phyloP scores from a whole-genome alignment of 1,140 invertebrate genomes.

The Ostrea edulis region DNA sequence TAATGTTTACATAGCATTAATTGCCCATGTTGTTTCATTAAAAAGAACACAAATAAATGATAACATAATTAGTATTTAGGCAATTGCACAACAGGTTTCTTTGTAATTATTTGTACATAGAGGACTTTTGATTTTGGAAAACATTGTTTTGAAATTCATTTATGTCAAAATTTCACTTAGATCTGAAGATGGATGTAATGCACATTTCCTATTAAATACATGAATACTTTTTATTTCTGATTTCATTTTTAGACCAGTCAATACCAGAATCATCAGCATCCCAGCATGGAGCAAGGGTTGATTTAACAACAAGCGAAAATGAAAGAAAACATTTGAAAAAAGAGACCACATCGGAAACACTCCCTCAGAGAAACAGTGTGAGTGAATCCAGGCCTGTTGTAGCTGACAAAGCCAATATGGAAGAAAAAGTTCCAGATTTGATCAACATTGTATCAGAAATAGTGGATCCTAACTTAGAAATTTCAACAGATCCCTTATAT shows the following conservation, averaged over 20 bases:
- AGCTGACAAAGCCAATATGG: background rate
- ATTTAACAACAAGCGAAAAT: background rate
- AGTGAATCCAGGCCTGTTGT: background rate
- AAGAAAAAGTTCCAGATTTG: background rate
- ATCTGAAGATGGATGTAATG: no score
- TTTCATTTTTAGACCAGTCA: background rate
- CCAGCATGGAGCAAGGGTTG: background rate
- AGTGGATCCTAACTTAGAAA: constrained; percentile 1
- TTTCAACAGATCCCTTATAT: background rate
- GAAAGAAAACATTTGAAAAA: background rate
- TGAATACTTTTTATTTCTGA: no score
- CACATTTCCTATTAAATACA: no score
- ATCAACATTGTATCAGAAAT: constrained; percentile 2
- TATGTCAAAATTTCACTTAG: no score
- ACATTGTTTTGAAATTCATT: no score
- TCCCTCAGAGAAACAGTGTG: background rate
- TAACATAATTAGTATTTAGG: no score
- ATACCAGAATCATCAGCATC: background rate
- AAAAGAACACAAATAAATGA: no score
- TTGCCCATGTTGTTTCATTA: no score
- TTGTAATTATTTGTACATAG: no score
- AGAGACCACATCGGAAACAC: background rate
- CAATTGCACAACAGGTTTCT: no score
- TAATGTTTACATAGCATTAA: no score
- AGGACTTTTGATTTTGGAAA: no score